phyloP scores from a whole-genome alignment of 2,113 vertebrate genomes.

The Pseudorectes ferrugineus region DNA sequence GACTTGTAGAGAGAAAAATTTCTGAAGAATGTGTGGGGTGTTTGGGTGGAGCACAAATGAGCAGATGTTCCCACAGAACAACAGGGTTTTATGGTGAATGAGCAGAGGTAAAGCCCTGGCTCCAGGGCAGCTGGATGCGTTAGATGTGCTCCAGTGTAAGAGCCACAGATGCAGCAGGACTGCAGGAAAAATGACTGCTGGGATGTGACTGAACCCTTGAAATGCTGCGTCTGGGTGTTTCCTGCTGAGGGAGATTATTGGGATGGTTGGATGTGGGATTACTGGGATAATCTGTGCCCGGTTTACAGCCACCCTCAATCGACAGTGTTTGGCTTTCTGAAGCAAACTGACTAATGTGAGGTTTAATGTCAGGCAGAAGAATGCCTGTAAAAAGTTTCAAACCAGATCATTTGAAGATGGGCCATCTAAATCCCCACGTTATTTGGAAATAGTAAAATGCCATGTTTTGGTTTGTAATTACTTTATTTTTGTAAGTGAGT shows the following conservation, averaged over 20 bases:
- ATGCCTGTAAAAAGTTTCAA: background rate
- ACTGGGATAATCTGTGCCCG: background rate
- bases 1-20: constrained; percentile 50
- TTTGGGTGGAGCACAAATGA: constrained; percentile 37
- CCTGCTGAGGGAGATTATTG: background rate
- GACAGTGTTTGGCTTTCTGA: background rate
- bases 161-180: background rate
- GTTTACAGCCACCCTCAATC: background rate
- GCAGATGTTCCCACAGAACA: constrained; percentile 67
- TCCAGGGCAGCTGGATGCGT: constrained; percentile 42
- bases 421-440: background rate
- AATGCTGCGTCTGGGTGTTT: background rate
- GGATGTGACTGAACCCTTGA: background rate
- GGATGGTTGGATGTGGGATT: background rate
- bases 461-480: background rate
- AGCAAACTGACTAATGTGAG: background rate
- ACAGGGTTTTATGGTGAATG: constrained; percentile 18
- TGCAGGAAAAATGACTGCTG: constrained; percentile 1
- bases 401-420: background rate
- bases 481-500: background rate
- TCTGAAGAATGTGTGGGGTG: constrained; percentile 57
- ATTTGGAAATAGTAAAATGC: background rate
- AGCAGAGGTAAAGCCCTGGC: constrained; percentile 63
- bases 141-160: background rate
- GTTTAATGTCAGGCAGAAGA: background rate